phyloP scores from a whole-genome alignment of 2,888 invertebrate species.

The Taphrorychus bicolor region DNA sequence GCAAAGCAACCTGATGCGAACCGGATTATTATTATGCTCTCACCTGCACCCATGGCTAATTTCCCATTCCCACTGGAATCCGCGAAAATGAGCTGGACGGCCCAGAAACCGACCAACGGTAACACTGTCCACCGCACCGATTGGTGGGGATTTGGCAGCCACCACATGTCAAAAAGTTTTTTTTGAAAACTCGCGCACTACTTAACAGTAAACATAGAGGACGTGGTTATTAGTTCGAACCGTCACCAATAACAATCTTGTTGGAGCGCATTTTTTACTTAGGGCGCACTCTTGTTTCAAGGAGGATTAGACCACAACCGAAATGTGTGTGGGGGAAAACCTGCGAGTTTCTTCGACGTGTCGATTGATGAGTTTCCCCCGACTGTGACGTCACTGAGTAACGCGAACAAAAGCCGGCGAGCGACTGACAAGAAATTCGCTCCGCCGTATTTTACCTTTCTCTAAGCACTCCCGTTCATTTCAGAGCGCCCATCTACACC shows the following conservation, averaged over 20 bases:
- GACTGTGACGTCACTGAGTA: constrained; percentile 10
- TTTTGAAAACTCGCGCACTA: constrained; percentile 13
- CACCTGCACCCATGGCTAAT: constrained; percentile 29
- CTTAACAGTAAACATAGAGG: constrained; percentile 11
- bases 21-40: not conserved
- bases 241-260: not conserved
- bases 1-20: constrained; percentile 10
- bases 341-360: constrained; percentile 1
- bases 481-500: not conserved
- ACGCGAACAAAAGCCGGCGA: constrained; percentile 29
- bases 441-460: constrained; percentile 32
- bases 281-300: not conserved
- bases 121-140: constrained; percentile 23
- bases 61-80: constrained; percentile 31
- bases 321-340: not conserved
- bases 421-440: constrained; percentile 30
- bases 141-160: constrained; percentile 17
- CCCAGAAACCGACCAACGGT: constrained; percentile 23
- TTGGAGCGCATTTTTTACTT: not conserved
- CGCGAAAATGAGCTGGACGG: constrained; percentile 25
- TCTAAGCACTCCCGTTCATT: constrained; percentile 17
- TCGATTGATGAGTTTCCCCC: not conserved
- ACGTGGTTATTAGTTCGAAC: not conserved
- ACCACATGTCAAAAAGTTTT: constrained; percentile 27
- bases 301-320: too few species aligned